Conservation (phyloP, 2,888 invertebrate genomes). For the Thereva nobilitata region DNA sequence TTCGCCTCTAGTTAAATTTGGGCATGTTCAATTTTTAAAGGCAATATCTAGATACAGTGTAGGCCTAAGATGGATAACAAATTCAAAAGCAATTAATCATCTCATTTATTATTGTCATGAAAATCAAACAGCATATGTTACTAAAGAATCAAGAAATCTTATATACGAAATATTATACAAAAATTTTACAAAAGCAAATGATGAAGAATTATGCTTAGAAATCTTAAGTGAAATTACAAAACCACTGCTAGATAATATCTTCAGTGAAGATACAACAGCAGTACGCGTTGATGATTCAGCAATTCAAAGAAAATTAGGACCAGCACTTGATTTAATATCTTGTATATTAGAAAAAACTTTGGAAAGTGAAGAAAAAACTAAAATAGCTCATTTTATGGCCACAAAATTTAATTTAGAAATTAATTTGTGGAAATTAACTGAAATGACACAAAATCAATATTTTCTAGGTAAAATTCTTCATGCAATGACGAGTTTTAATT, state of each 20-base stretch:
- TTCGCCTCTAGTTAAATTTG: slow-evolving; percentile 68
- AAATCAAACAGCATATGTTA: slow-evolving; percentile 73
- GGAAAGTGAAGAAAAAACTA: slow-evolving; percentile 56
- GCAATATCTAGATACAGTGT: slow-evolving; percentile 65
- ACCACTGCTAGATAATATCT: slow-evolving; percentile 64
- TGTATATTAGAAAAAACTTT: slow-evolving; percentile 62
- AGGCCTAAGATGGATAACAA: slow-evolving; percentile 69
- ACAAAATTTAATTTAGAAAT: slow-evolving; percentile 52
- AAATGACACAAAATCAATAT: slow-evolving; percentile 54
- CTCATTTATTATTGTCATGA: slow-evolving; percentile 67
- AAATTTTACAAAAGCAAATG: slow-evolving; percentile 55
- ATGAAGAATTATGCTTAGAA: slow-evolving; percentile 62
- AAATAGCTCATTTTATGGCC: slow-evolving; percentile 52
- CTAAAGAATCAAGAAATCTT: slow-evolving; percentile 69
- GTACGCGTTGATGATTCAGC: slow-evolving; percentile 60
- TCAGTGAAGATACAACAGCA: slow-evolving; percentile 52
- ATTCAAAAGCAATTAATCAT: slow-evolving; percentile 67
- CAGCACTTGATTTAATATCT: slow-evolving; percentile 63
- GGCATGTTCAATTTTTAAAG: slow-evolving; percentile 67
- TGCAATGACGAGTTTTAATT: slow-evolving; percentile 50
- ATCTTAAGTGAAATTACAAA: slow-evolving; percentile 63
- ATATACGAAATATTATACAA: slow-evolving; percentile 65
- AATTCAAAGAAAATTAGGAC: slow-evolving; percentile 61
- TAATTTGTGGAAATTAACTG: slow-evolving; percentile 53
- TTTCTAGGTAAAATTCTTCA: slow-evolving; percentile 52